Evolutionary conservation across 2,797 vertebrate species (phyloP), one percentile per base, ranked within the genome.

Genomic region (Borostomias antarcticus): DNA sequence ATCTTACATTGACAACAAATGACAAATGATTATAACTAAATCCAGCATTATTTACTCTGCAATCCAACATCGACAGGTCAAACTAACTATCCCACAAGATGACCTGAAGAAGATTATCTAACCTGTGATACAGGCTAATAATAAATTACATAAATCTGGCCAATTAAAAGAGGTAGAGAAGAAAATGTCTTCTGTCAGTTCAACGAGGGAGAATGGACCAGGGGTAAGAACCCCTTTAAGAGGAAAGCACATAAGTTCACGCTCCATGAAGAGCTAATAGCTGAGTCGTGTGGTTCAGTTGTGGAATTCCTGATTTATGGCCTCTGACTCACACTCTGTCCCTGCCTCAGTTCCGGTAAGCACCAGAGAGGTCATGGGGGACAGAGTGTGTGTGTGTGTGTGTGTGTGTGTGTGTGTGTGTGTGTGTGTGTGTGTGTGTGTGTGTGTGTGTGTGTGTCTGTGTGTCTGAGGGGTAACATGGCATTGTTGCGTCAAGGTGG

Each of bases 231-330:
- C 73, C 65, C 17, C 75, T 80, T 50, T 70, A 72, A 58, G 80
- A 78, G 54, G 71, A 84, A 82, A 43, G 68, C 65, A 74, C 66
- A 79, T 69, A 73, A 78, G 80, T 82, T 83, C 81, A 88, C 43
- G 82, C 81, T 83, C 79, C 77, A 79, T 77, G 58, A 81, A 84
- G 71, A 69, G 58, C 72, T 77, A 87, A 86, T 76, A 68, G 81
- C 82, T 62, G 70, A 82, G 80, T 81, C 33, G 68, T 82, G 82
- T 80, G 82, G 79, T 80, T 89, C 76, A 73, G 43, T 82, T 77
- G 77, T 77, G 81, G 82, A 85, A 83, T 84, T 79, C 71, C 69
- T 76, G 69, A 80, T 87, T 89, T 86, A 84, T 74, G 65, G 80
- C 78, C 76, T 82, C 62, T 78, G 74, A 84, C 76, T 64, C 57